phyloP scores from a whole-genome alignment of 1,140 invertebrate species.

The Olivierus martensii region DNA sequence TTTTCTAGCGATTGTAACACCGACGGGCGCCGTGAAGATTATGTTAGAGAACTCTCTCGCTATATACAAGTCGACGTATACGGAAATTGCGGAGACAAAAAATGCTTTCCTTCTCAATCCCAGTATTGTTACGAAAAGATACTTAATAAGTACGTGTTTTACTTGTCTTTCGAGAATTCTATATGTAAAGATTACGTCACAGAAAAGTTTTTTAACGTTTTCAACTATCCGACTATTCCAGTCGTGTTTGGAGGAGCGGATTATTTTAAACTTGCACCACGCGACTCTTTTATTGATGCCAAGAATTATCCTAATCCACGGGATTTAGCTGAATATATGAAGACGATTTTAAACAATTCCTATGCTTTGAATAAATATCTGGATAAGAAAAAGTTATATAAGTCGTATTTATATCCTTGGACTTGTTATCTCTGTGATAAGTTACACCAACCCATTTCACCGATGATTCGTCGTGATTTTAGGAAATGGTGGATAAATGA shows the following conservation, averaged over 20 bases:
- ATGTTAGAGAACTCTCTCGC: conserved; percentile 38
- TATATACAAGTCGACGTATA: conserved; percentile 49
- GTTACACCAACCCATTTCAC: conserved; percentile 15
- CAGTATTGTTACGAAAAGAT: conserved; percentile 18
- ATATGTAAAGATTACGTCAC: conserved; percentile 24
- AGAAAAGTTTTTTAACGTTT: conserved; percentile 26
- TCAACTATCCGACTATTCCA: conserved; percentile 40
- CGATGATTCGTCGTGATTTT: neutral
- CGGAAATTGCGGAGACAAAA: conserved; percentile 40
- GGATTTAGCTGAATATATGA: conserved; percentile 38
- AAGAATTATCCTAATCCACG: conserved; percentile 35
- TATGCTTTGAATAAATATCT: conserved; percentile 24
- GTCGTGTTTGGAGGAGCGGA: conserved; percentile 48
- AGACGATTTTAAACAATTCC: conserved; percentile 29
- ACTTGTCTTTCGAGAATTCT: conserved; percentile 30
- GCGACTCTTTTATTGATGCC: conserved; percentile 47
- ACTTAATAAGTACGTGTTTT: conserved; percentile 27
- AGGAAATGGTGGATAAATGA: conserved; percentile 12
- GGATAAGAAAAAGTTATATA: conserved; percentile 21
- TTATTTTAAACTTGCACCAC: conserved; percentile 42
- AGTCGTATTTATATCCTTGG: conserved; percentile 16
- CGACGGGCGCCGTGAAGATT: conserved; percentile 36
- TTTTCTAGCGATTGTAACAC: conserved; percentile 47
- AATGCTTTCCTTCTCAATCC: conserved; percentile 14
- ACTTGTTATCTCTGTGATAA: conserved; percentile 22